Evolutionary conservation across 2,888 invertebrate species (phyloP), one percentile per base, ranked within the genome.

Genomic region (Tigriopus californicus): DNA sequence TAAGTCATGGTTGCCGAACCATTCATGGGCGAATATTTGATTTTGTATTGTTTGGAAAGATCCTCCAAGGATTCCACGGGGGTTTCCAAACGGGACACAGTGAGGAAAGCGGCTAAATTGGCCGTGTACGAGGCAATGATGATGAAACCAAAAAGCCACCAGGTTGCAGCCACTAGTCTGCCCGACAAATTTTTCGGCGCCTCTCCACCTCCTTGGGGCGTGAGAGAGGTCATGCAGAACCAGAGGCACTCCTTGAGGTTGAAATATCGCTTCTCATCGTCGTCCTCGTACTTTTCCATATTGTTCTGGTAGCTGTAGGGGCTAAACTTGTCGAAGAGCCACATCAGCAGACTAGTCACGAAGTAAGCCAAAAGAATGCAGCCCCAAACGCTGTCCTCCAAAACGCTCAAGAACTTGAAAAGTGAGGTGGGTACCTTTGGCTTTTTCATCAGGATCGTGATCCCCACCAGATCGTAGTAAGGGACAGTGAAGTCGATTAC

Each of bases 91-190:
- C 55, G 22, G 13, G 57, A 61, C 25, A 75, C 75, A 1, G 97
- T 97, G 61, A 97, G 76, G 70, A 95, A 97, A 1, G 97, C 97
- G 1, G 97, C 97, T 68, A 97, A 76, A 72, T 97, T 97, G 1
- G 97, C 97, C 0, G 97, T 97, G 72, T 97, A 97, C 0, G 94
- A 94, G 2, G 97, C 97, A 68, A 97, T 95, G 64, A 97, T 92
- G 69, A 97, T 95, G 71, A 97, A 97, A 0, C 95, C 94, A 72
- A 97, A 97, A 24, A 97, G 75, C 97, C 97, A 97, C 95, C 94
- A 95, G 0, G 95, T 95, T 1, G 95, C 95, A 0, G 95, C 95
- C 0, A 97, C 83, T 12, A 97, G 74, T 55, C 95, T 78, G 0
- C 95, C 95, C 0, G 94, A 94, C 0, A 97, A 75, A 71, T 95